A percentile compares a stretch with the other conserved stretches of the same genome.
Conservation (phyloP, 64 coral and sea anemone genomes). For the Hydrozoanthus tunicans region DNA sequence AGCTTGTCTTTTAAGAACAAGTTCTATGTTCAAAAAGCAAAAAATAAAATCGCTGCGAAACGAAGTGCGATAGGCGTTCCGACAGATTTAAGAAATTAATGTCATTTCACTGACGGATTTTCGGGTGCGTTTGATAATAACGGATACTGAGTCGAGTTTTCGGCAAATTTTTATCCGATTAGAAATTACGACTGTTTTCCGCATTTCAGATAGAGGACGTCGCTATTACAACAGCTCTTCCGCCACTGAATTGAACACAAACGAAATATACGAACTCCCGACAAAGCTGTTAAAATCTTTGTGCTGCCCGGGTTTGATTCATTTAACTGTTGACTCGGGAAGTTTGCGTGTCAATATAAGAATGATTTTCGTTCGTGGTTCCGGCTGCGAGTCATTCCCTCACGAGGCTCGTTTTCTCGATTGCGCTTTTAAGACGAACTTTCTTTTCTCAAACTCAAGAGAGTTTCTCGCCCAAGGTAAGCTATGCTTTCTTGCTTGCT, state of each 20-base stretch:
- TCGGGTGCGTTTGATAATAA: background rate
- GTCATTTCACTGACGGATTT: too few relatives aligned
- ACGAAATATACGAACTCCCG: background rate
- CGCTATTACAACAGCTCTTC: background rate
- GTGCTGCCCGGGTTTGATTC: background rate
- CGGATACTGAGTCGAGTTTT: slow-evolving; percentile 8
- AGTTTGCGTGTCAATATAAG: background rate
- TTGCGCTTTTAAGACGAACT: background rate
- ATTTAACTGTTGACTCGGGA: background rate
- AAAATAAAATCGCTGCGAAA: too few relatives aligned
- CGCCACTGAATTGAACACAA: background rate
- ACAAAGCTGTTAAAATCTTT: background rate
- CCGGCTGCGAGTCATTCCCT: background rate
- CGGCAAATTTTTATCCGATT: background rate
- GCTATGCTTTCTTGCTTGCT: too few relatives aligned
- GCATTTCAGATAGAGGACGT: background rate
- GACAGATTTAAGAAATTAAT: too few relatives aligned
- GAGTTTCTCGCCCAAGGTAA: background rate
- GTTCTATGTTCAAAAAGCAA: too few relatives aligned
- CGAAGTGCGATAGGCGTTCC: too few relatives aligned
- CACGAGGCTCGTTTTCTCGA: background rate
- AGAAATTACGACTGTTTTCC: background rate
- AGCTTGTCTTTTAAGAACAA: too few relatives aligned
- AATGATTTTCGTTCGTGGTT: background rate
- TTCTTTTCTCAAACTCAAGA: background rate